phyloP scores from a whole-genome alignment of 1,140 invertebrate species.

The Chironomus tepperi region DNA sequence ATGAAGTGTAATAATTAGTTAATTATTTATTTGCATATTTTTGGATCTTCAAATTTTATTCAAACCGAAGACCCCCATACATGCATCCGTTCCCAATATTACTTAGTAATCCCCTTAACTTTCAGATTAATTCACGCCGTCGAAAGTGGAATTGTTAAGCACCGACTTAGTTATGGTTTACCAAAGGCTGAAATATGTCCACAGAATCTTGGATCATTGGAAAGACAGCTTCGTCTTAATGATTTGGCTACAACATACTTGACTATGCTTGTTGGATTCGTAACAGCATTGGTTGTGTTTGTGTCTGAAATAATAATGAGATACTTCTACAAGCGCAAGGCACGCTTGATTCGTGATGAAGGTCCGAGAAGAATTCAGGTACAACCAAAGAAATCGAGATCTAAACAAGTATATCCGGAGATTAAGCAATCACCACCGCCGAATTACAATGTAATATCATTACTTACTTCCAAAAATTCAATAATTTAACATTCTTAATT shows the following conservation, averaged over 20 bases:
- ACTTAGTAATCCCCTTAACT: too few species aligned
- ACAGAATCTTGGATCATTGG: constrained; percentile 65
- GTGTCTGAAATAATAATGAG: constrained; percentile 43
- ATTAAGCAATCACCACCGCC: not conserved
- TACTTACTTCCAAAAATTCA: too few species aligned
- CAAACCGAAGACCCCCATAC: too few species aligned
- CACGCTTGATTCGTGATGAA: not conserved
- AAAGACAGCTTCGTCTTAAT: constrained; percentile 54
- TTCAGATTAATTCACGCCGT: constrained; percentile 54
- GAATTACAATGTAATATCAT: not conserved
- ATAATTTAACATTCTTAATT: too few species aligned
- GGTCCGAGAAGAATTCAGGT: not conserved
- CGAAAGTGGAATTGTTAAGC: constrained; percentile 63
- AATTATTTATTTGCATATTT: not conserved
- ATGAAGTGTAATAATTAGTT: constrained; percentile 52
- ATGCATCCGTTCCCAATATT: too few species aligned
- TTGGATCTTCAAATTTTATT: not conserved
- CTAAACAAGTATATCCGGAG: not conserved
- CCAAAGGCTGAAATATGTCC: constrained; percentile 69
- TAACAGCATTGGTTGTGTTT: constrained; percentile 51
- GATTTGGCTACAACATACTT: constrained; percentile 62
- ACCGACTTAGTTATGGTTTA: constrained; percentile 48
- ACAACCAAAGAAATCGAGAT: not conserved
- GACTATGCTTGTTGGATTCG: constrained; percentile 51
- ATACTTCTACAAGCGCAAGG: not conserved